Conservation (phyloP, 1,140 invertebrate genomes). For the Dreissena rostriformis region DNA sequence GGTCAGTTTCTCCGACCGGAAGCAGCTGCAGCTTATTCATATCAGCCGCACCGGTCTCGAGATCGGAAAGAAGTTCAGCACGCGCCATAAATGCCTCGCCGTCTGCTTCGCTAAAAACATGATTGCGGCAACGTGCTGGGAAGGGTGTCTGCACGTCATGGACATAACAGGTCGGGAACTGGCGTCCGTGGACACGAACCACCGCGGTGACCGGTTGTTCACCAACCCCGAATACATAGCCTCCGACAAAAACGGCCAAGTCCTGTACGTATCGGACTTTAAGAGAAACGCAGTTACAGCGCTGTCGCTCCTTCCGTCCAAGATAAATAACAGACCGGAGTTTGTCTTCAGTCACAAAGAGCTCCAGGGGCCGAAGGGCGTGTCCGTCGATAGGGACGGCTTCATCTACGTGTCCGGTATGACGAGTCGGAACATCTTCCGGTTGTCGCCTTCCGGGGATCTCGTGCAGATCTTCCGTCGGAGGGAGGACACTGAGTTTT, state of each 20-base stretch:
- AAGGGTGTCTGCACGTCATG: constrained; percentile 35
- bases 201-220: constrained; percentile 21
- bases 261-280: constrained; percentile 31
- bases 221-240: constrained; percentile 45
- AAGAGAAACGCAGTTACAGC: constrained; percentile 34
- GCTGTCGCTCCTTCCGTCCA: constrained; percentile 11
- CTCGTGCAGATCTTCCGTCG: constrained; percentile 37
- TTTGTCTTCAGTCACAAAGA: constrained; percentile 46
- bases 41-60: constrained; percentile 11
- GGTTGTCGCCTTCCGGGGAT: constrained; percentile 20
- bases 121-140: constrained; percentile 47
- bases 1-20: constrained; percentile 45
- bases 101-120: constrained; percentile 33
- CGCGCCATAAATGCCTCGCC: constrained; percentile 32
- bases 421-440: constrained; percentile 45
- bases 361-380: constrained; percentile 37
- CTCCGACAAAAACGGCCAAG: constrained; percentile 24
- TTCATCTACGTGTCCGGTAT: constrained; percentile 45
- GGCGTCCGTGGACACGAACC: constrained; percentile 4
- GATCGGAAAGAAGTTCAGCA: constrained; percentile 7
- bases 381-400: constrained; percentile 24
- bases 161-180: constrained; percentile 29
- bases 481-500: constrained; percentile 38
- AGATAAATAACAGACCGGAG: constrained; percentile 33
- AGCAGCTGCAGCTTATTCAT: constrained; percentile 35